Conservation (phyloP, 2,888 invertebrate genomes). For the Parasteatoda lunata region DNA sequence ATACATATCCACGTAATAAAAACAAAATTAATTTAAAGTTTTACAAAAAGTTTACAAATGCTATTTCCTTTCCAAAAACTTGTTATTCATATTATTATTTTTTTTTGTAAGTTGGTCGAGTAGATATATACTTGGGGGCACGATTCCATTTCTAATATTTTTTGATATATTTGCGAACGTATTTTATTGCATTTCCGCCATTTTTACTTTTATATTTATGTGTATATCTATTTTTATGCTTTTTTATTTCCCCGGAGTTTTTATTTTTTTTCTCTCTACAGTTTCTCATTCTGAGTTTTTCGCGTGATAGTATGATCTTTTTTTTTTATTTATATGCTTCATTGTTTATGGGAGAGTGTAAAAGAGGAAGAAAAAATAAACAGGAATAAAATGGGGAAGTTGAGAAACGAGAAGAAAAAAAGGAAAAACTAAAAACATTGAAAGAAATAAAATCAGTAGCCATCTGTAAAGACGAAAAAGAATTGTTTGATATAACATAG, state of each 20-base stretch:
- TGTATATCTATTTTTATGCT: slow-evolving; percentile 17
- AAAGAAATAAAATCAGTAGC: slow-evolving; percentile 62
- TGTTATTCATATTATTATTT: slow-evolving; percentile 18
- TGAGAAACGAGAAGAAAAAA: background rate
- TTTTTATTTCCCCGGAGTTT: slow-evolving; percentile 50
- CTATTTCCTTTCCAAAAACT: background rate
- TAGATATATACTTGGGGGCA: slow-evolving; percentile 23
- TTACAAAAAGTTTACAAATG: too few relatives aligned
- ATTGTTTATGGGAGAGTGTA: slow-evolving; percentile 53
- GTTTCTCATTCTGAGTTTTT: slow-evolving; percentile 53
- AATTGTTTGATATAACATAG: slow-evolving; percentile 68
- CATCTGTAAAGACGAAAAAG: slow-evolving; percentile 67
- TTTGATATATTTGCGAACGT: slow-evolving; percentile 58
- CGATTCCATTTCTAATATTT: slow-evolving; percentile 61
- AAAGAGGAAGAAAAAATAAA: slow-evolving; percentile 18
- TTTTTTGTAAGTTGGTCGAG: background rate
- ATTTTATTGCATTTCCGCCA: slow-evolving; percentile 59
- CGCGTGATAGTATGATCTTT: slow-evolving; percentile 51
- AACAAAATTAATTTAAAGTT: too few relatives aligned
- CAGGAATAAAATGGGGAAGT: slow-evolving; percentile 12
- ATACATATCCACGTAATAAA: too few relatives aligned
- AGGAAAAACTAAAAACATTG: slow-evolving; percentile 3
- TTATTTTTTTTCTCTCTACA: background rate
- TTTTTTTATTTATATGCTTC: slow-evolving; percentile 43
- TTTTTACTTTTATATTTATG: slow-evolving; percentile 8